Percentiles rank a stretch among this genome's conserved stretches.
These are phyloP conservation scores for Mythimna ferrago DNA, from an alignment of 2,888 invertebrate species.

Conservation along the genomic window DNA sequence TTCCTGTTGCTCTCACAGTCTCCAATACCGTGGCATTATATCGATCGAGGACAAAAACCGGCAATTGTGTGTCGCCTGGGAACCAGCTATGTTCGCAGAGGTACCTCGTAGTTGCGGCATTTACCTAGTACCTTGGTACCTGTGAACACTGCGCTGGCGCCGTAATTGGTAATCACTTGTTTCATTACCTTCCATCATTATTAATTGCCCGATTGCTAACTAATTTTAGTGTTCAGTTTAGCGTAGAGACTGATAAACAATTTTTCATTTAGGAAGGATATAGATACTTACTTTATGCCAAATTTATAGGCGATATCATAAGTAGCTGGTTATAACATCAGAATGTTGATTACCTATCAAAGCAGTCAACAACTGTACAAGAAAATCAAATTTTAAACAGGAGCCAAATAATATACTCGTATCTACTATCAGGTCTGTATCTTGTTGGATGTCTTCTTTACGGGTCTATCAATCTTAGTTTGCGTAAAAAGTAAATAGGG, in stretches of 20 bases:
- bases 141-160: constrained; percentile 18
- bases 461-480: not conserved
- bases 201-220: constrained; percentile 44
- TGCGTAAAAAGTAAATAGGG: not conserved
- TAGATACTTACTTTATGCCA: not conserved
- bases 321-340: constrained; percentile 15
- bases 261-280: constrained; percentile 31
- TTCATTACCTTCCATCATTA: constrained; percentile 47
- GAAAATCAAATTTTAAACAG: not conserved
- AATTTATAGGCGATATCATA: constrained; percentile 10
- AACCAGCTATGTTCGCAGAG: constrained; percentile 62
- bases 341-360: constrained; percentile 1
- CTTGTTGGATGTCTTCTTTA: too few species aligned
- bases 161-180: constrained; percentile 31
- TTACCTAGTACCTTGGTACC: constrained; percentile 44
- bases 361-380: not conserved
- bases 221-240: constrained; percentile 52
- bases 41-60: constrained; percentile 82
- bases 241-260: constrained; percentile 42
- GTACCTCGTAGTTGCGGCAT: constrained; percentile 45
- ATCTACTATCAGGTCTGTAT: not conserved
- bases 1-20: constrained; percentile 93
- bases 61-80: constrained; percentile 81
- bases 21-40: constrained; percentile 89
- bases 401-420: not conserved